phyloP scores from a whole-genome alignment of 1,140 invertebrate genomes.

The Drosophila lowei region DNA sequence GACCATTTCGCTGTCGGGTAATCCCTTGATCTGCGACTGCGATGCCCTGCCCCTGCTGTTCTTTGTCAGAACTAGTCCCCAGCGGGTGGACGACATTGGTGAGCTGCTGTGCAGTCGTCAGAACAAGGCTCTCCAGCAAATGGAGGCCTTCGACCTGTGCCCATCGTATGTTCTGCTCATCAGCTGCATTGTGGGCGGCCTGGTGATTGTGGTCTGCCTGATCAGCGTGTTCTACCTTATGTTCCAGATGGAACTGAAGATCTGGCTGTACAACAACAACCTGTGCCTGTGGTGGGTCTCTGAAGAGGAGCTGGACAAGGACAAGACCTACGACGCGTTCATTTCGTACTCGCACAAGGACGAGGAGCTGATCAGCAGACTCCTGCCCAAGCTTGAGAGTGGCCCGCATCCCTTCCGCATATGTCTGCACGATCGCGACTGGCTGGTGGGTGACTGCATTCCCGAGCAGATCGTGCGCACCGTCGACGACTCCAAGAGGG shows the following conservation, averaged over 20 bases:
- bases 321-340: constrained; percentile 93
- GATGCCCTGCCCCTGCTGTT: constrained; percentile 83
- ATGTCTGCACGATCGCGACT: constrained; percentile 93
- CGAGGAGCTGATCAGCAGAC: constrained; percentile 87
- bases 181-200: constrained; percentile 81
- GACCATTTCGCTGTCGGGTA: constrained; percentile 85
- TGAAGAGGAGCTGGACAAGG: constrained; percentile 89
- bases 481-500: constrained; percentile 90
- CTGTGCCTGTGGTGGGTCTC: constrained; percentile 88
- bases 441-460: constrained; percentile 90
- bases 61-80: constrained; percentile 84
- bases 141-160: constrained; percentile 85
- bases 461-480: constrained; percentile 90
- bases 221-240: constrained; percentile 86
- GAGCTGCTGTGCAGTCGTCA: constrained; percentile 83
- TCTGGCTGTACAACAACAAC: constrained; percentile 88
- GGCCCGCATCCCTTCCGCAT: constrained; percentile 86
- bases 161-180: constrained; percentile 76
- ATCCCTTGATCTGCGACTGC: constrained; percentile 88
- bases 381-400: constrained; percentile 88
- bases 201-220: constrained; percentile 83
- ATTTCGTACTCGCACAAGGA: constrained; percentile 93
- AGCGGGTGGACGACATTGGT: constrained; percentile 70
- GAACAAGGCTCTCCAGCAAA: constrained; percentile 61
- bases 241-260: constrained; percentile 86